Evolutionary conservation across 1,140 invertebrate genomes (phyloP).

Genomic region (Himalopsyche phryganea): DNA sequence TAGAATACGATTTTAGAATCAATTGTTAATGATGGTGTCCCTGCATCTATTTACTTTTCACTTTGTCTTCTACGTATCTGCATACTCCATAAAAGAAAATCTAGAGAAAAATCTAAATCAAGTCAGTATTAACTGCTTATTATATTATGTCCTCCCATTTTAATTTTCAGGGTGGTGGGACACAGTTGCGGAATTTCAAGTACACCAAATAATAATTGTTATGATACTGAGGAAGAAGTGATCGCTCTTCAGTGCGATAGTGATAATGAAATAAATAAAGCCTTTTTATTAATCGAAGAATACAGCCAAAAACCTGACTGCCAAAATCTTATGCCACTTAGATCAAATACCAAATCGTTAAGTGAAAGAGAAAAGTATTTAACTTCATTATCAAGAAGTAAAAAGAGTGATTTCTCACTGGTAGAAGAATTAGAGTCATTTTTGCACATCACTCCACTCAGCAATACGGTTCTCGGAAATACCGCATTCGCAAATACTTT

Average conservation of each 20-base stretch:
- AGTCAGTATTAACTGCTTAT: too few relatives aligned
- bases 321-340: constrained; percentile 16
- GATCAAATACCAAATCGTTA: constrained; percentile 4
- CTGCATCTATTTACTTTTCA: too few relatives aligned
- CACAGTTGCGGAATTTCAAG: constrained; percentile 42
- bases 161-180: constrained; percentile 44
- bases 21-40: too few relatives aligned
- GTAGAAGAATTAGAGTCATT: constrained; percentile 26
- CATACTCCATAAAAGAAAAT: too few relatives aligned
- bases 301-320: constrained; percentile 4
- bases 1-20: too few relatives aligned
- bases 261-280: constrained; percentile 43
- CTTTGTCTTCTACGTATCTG: too few relatives aligned
- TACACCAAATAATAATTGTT: constrained; percentile 37
- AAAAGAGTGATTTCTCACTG: constrained; percentile 18
- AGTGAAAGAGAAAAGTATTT: background rate
- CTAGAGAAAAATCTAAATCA: too few relatives aligned
- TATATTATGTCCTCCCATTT: too few relatives aligned
- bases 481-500: constrained; percentile 15
- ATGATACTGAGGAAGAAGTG: constrained; percentile 47
- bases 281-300: constrained; percentile 3
- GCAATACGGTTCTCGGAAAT: constrained; percentile 2
- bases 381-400: constrained; percentile 5
- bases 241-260: constrained; percentile 49
- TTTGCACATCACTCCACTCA: constrained; percentile 28